Base-by-base conservation (phyloP, 2,888 invertebrate species). In the Erebia ligea region DNA sequence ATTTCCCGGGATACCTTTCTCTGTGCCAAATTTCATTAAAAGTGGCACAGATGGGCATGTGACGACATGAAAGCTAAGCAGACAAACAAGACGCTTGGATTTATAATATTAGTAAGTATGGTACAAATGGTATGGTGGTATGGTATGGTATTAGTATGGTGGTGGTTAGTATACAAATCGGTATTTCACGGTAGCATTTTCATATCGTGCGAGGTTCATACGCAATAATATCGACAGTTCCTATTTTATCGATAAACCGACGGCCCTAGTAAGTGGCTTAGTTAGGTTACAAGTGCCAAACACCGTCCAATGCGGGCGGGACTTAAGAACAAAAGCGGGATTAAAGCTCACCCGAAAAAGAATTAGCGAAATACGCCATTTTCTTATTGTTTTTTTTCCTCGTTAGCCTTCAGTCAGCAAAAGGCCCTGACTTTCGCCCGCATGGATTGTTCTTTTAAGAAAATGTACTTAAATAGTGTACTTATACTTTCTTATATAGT, bases 281-380 rank as follows among this genome's bases (percentile, higher is more conserved):
- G 91, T 92, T 92, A 90, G 87, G 83, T 78, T 82, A 82, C 85
- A 84, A 87, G 86, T 85, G 84, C 77, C 89, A 90, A 91, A 91
- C 86, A 86, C 84, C 84, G 85, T 83, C 80, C 83, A 84, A 90
- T 90, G 89, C 90, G 89, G 88, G 88, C 76, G 72, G 84, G 85
- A 84, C 75, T 73, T 86, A 86, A 89, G 91, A 90, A 90, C 90
- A 90, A 91, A 90, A 89, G 89, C 82, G 82, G 88, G 87, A 87
- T 89, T 89, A 72, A 72, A 77, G 78, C 74, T 72, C 76, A 75
- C 78, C 84, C 86, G 79, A 83, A 88, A 88, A 86, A 85, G 87
- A 84, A 87, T 87, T 86, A 87, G 82, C 76, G 82, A 76, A 80
- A 80, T 82, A 78, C 63, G 79, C 72, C 71, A 72, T 72, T 73